Evolutionary conservation across 2,113 vertebrate genomes (phyloP).

Genomic region (Anoplopoma fimbria): DNA sequence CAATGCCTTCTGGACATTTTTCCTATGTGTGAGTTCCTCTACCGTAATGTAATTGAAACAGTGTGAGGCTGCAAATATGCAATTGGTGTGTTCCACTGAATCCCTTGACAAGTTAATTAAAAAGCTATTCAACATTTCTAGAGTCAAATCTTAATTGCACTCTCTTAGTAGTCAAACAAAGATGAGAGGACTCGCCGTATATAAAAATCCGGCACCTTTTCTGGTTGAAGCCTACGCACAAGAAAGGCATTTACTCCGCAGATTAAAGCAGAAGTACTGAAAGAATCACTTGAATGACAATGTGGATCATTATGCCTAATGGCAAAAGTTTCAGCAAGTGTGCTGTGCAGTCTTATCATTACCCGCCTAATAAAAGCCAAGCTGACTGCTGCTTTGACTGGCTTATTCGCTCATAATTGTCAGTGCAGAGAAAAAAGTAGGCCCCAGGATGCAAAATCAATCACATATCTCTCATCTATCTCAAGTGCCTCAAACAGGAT

Average conservation of each 20-base stretch:
- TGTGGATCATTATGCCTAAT: slow-evolving; percentile 55
- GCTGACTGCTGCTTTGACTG: slow-evolving; percentile 33
- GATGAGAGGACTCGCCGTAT: slow-evolving; percentile 2
- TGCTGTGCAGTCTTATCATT: slow-evolving; percentile 52
- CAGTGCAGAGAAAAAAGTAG: slow-evolving; percentile 48
- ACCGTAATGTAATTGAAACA: slow-evolving; percentile 18
- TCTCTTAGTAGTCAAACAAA: slow-evolving; percentile 20
- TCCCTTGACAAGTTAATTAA: slow-evolving; percentile 35
- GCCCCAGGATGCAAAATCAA: slow-evolving; percentile 69
- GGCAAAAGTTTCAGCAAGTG: slow-evolving; percentile 55
- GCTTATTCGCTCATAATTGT: slow-evolving; percentile 68
- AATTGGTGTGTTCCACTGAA: slow-evolving; percentile 37
- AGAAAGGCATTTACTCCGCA: slow-evolving; percentile 34
- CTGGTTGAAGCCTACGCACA: neutral
- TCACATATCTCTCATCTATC: slow-evolving; percentile 59
- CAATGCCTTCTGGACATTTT: neutral
- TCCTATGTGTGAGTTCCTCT: neutral
- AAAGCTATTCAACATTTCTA: slow-evolving; percentile 30
- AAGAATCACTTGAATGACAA: slow-evolving; percentile 49
- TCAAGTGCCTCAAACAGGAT: slow-evolving; percentile 56
- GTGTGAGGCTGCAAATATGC: neutral
- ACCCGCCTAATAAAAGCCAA: slow-evolving; percentile 52
- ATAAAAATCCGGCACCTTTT: neutral
- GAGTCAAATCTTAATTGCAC: slow-evolving; percentile 37
- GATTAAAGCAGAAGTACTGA: slow-evolving; percentile 43